phyloP scores from a whole-genome alignment of 2,113 vertebrate species.

The Mohoua ochrocephala region DNA sequence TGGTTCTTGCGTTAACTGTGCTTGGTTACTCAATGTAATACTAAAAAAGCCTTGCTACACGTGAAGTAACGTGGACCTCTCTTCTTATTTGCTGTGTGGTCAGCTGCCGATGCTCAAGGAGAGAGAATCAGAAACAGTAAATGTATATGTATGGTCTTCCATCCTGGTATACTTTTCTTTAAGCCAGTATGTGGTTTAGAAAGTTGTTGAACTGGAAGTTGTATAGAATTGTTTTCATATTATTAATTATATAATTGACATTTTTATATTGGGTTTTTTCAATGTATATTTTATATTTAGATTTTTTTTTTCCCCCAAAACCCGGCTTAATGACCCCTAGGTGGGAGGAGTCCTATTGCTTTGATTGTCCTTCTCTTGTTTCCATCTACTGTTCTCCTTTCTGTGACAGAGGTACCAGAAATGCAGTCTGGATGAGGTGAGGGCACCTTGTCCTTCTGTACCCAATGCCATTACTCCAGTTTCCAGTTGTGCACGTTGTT shows the following conservation, averaged over 20 bases:
- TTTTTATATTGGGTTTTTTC: neutral
- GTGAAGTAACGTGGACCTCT: neutral
- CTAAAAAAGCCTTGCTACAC: neutral
- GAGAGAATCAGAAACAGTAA: neutral
- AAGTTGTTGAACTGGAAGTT: neutral
- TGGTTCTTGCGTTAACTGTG: neutral
- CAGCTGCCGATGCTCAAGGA: neutral
- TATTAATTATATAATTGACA: neutral
- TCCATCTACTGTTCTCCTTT: neutral
- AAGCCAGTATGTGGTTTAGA: neutral
- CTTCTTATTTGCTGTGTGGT: neutral
- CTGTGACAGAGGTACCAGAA: neutral
- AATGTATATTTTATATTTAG: neutral
- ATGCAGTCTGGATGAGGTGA: neutral
- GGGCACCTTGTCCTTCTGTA: neutral
- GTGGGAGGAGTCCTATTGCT: neutral
- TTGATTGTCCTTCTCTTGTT: neutral
- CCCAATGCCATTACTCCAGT: neutral
- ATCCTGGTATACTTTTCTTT: neutral
- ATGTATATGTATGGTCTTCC: neutral
- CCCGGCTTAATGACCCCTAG: neutral
- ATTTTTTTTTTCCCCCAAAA: rapidly evolving
- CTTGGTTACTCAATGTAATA: neutral
- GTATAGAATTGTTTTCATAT: neutral
- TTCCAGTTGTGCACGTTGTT: neutral